phyloP scores from a whole-genome alignment of 2,113 vertebrate genomes.

The Myrmophylax atrothorax region DNA sequence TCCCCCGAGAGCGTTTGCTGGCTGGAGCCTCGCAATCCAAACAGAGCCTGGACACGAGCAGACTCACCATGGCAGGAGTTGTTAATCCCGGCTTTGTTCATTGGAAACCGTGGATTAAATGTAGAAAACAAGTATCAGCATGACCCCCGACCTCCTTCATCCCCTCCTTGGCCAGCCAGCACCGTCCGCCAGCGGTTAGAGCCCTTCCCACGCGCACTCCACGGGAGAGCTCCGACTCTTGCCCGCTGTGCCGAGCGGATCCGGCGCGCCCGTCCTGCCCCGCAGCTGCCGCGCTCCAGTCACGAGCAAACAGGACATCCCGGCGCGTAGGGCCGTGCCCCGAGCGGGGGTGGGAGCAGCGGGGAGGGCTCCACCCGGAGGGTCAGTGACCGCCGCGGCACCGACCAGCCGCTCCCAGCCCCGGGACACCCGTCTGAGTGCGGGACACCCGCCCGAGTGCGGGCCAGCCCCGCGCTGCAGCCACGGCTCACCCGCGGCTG shows the following conservation, averaged over 20 bases:
- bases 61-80: slow-evolving; percentile 36
- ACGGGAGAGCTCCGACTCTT: background rate
- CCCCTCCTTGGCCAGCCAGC: background rate
- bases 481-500: background rate
- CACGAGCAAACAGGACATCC: background rate
- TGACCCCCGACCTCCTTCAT: background rate
- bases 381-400: background rate
- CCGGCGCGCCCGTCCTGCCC: background rate
- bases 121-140: background rate
- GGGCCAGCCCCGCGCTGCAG: background rate
- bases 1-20: background rate
- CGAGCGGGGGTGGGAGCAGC: background rate
- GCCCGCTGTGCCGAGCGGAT: background rate
- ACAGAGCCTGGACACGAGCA: background rate
- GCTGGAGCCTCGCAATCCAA: background rate
- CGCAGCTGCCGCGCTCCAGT: background rate
- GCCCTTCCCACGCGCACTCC: background rate
- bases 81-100: slow-evolving; percentile 32
- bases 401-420: background rate
- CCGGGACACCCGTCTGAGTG: background rate
- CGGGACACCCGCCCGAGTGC: background rate
- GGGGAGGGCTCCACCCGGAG: background rate
- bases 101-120: background rate
- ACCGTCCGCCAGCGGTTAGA: fast-evolving
- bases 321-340: background rate